Conservation (phyloP, 2,113 vertebrate genomes). For the Addax nasomaculatus region DNA sequence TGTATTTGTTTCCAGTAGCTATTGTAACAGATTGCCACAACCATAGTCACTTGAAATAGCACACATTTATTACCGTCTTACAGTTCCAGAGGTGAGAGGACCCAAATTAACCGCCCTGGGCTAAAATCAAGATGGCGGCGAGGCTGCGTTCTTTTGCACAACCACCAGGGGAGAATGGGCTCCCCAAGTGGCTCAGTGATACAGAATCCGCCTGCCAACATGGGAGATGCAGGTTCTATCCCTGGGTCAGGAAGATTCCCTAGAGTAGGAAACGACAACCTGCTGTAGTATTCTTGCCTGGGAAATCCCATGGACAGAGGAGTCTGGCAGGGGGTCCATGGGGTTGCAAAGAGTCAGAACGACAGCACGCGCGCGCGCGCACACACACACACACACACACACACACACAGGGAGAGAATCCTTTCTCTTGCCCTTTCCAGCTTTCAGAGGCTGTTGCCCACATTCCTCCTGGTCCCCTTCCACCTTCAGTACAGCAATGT, state of each 20-base stretch:
- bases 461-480: not conserved
- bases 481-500: not conserved
- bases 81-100: not conserved
- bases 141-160: not conserved
- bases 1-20: not conserved
- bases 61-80: not conserved
- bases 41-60: not conserved
- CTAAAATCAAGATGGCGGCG: not conserved
- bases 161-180: not conserved
- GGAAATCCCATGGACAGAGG: not conserved
- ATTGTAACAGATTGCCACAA: not conserved
- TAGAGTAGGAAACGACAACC: not conserved
- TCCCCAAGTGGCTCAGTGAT: not conserved
- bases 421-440: not conserved
- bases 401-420: not conserved
- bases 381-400: not conserved
- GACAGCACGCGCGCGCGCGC: not conserved
- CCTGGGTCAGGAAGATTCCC: not conserved
- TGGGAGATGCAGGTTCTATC: not conserved
- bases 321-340: not conserved
- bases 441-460: not conserved
- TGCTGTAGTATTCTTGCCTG: not conserved
- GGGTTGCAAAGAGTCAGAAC: not conserved
- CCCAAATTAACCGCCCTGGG: not conserved
- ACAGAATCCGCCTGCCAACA: not conserved